phyloP scores from a whole-genome alignment of 2,113 vertebrate genomes.

The Salvelinus sp. region DNA sequence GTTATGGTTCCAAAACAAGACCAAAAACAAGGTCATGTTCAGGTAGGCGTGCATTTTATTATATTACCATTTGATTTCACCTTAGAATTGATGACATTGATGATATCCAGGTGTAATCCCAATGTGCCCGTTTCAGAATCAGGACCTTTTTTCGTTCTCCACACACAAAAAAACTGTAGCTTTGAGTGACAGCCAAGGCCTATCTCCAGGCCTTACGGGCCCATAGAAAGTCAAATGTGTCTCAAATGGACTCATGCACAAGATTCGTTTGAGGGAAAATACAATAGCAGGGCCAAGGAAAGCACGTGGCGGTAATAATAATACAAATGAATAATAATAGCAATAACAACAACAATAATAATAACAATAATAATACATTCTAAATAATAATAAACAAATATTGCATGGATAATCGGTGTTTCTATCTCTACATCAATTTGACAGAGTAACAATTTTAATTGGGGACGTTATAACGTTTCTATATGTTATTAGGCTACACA shows the following conservation, averaged over 20 bases:
- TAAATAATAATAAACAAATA: no score
- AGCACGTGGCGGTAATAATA: not conserved
- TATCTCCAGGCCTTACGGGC: not conserved
- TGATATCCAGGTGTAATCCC: slow-evolving; percentile 51
- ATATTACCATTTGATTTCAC: slow-evolving; percentile 71
- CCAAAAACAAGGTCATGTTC: slow-evolving; percentile 98
- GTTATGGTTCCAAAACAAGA: slow-evolving; percentile 97
- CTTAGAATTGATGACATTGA: slow-evolving; percentile 51
- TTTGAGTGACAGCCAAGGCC: slow-evolving; percentile 2
- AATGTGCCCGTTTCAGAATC: not conserved
- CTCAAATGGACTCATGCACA: not conserved
- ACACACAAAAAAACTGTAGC: slow-evolving; percentile 33
- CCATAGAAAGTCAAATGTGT: not conserved
- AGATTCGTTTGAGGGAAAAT: not conserved
- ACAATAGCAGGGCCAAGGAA: not conserved
- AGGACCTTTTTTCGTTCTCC: slow-evolving; percentile 39
- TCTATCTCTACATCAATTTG: not conserved
- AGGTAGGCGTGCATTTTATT: slow-evolving; percentile 90
- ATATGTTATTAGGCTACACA: not conserved
- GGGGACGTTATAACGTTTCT: no score
- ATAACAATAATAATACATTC: not conserved
- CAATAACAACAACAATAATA: not conserved
- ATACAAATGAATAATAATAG: slow-evolving; percentile 8
- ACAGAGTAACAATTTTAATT: no score
- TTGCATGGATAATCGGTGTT: not conserved